Conservation (phyloP, 2,888 invertebrate species). For the Hoplodrina blanda region DNA sequence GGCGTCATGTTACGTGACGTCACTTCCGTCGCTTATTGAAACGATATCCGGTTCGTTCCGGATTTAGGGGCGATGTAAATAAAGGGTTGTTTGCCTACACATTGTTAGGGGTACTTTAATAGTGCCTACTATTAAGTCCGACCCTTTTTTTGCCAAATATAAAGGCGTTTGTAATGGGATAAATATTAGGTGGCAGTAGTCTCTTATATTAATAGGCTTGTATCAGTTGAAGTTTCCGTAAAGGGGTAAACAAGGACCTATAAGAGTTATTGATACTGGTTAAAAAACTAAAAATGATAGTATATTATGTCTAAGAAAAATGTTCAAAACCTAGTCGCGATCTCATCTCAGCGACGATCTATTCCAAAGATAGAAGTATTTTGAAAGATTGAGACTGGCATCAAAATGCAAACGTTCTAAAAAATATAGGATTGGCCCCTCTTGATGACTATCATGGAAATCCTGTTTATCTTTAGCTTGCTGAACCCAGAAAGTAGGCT, state of each 20-base stretch:
- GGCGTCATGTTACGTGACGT: slow-evolving; percentile 69
- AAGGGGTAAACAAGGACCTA: slow-evolving; percentile 30
- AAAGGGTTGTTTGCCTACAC: slow-evolving; percentile 69
- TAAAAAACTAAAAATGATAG: background rate
- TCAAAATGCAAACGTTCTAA: too few species aligned
- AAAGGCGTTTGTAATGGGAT: slow-evolving; percentile 50
- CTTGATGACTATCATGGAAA: background rate
- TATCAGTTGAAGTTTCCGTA: slow-evolving; percentile 16
- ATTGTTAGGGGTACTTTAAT: slow-evolving; percentile 62
- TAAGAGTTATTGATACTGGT: slow-evolving; percentile 30
- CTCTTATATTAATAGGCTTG: slow-evolving; percentile 24
- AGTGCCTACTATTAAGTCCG: slow-evolving; percentile 33
- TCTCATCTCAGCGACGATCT: too few species aligned
- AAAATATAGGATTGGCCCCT: too few species aligned
- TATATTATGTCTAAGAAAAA: slow-evolving; percentile 5
- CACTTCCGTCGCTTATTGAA: slow-evolving; percentile 70
- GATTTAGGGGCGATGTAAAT: slow-evolving; percentile 68
- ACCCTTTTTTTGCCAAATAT: slow-evolving; percentile 45
- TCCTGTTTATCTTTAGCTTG: background rate
- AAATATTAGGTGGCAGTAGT: slow-evolving; percentile 28
- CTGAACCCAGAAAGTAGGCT: background rate
- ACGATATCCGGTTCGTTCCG: slow-evolving; percentile 74
- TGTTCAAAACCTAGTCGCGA: too few species aligned
- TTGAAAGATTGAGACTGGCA: too few species aligned
- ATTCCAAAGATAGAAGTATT: too few species aligned